Evolutionary conservation across 2,888 invertebrate species (phyloP).

Genomic region (Mythimna pallens): DNA sequence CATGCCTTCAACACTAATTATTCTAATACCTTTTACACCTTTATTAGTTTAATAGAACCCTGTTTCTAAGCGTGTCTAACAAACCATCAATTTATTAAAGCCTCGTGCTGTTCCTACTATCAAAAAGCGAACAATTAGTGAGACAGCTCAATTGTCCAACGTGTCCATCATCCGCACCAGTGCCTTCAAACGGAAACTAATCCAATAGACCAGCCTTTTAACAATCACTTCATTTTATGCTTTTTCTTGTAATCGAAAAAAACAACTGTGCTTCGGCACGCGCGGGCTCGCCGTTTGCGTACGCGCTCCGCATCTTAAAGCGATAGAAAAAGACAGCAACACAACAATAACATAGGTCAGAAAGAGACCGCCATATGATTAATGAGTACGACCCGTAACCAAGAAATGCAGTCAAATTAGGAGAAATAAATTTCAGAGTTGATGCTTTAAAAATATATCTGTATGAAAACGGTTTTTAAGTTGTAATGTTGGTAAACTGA

Average conservation of each 20-base stretch:
- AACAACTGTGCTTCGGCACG: slow-evolving; percentile 84
- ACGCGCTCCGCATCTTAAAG: slow-evolving; percentile 84
- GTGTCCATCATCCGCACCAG: slow-evolving; percentile 36
- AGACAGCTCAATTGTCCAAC: slow-evolving; percentile 18
- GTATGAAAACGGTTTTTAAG: slow-evolving; percentile 44
- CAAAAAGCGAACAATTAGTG: not conserved
- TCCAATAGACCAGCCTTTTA: slow-evolving; percentile 71
- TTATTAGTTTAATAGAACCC: no score
- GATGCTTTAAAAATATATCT: slow-evolving; percentile 67
- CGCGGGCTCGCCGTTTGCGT: slow-evolving; percentile 78
- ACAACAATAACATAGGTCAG: slow-evolving; percentile 44
- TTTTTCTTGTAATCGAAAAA: slow-evolving; percentile 83
- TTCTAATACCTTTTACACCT: no score
- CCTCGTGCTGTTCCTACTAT: not conserved
- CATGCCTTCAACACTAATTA: no score
- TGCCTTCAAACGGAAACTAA: slow-evolving; percentile 77
- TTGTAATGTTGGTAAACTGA: slow-evolving; percentile 12
- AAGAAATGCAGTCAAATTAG: slow-evolving; percentile 89
- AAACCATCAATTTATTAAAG: not conserved
- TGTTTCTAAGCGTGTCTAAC: not conserved
- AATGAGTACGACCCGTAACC: slow-evolving; percentile 81
- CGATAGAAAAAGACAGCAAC: slow-evolving; percentile 71
- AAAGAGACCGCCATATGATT: slow-evolving; percentile 78
- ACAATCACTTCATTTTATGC: slow-evolving; percentile 83
- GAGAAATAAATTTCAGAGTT: slow-evolving; percentile 84